These are phyloP conservation scores for Crossaster papposus DNA, from an alignment of 53 echinoderm and acorn worm species.

Conservation along the genomic window DNA sequence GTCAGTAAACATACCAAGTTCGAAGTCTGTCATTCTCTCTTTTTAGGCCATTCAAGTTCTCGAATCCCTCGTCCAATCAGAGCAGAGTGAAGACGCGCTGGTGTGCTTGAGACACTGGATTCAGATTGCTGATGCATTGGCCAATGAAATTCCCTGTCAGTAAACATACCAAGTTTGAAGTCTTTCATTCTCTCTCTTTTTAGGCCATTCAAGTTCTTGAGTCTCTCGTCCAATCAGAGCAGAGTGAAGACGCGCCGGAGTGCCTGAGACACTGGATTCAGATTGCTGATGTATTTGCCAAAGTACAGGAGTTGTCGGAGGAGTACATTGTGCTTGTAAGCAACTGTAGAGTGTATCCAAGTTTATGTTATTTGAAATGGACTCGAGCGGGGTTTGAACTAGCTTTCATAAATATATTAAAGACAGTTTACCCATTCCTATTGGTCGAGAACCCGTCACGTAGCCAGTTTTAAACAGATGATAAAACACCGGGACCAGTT, in stretches of 20 bases:
- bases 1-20: not conserved
- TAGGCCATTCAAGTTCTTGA: conserved; percentile 42
- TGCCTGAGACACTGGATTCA: conserved; percentile 54
- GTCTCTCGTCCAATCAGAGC: conserved; percentile 9
- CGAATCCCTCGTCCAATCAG: conserved; percentile 9
- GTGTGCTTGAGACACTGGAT: conserved; percentile 42
- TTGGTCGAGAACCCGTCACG: no score
- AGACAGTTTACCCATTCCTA: no score
- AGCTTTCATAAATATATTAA: no score
- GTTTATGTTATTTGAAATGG: not conserved
- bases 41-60: conserved; percentile 49
- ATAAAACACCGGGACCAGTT: no score
- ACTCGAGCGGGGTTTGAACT: no score
- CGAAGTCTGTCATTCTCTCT: not conserved
- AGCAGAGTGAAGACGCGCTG: not conserved
- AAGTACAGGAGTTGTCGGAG: conserved; percentile 22
- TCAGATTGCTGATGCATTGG: conserved; percentile 57
- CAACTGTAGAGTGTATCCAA: not conserved
- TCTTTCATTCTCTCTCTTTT: not conserved
- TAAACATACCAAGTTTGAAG: not conserved
- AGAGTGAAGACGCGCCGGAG: not conserved
- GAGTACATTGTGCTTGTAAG: conserved; percentile 55
- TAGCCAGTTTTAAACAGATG: no score
- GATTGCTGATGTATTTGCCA: conserved; percentile 50
- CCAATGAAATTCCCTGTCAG: not conserved